These are phyloP conservation scores for Catocala fraxini DNA, from an alignment of 2,888 invertebrate species.

Conservation along the genomic window DNA sequence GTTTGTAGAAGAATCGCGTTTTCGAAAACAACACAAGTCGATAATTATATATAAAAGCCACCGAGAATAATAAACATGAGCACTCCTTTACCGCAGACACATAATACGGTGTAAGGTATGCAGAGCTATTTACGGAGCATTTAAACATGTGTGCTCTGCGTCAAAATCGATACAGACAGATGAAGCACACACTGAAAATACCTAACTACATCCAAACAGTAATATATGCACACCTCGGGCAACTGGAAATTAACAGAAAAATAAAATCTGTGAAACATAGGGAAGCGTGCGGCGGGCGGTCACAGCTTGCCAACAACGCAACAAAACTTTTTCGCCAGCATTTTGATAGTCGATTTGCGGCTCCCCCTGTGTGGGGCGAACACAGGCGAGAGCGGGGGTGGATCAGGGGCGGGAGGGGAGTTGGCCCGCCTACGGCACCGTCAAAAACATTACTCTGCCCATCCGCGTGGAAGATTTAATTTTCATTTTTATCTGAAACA, in stretches of 20 bases:
- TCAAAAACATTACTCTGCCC: slow-evolving; percentile 87
- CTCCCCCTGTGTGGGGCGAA: slow-evolving; percentile 56
- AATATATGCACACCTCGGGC: slow-evolving; percentile 27
- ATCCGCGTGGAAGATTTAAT: slow-evolving; percentile 88
- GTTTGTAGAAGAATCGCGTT: no score
- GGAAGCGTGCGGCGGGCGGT: slow-evolving; percentile 73
- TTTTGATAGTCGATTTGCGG: slow-evolving; percentile 87
- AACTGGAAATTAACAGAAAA: slow-evolving; percentile 57
- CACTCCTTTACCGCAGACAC: no score
- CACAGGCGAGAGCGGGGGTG: slow-evolving; percentile 30
- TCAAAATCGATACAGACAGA: slow-evolving; percentile 55
- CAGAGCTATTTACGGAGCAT: slow-evolving; percentile 5
- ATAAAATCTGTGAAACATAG: slow-evolving; percentile 63
- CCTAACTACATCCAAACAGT: slow-evolving; percentile 10
- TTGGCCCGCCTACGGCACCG: slow-evolving; percentile 76
- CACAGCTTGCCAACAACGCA: slow-evolving; percentile 74
- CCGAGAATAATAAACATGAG: no score
- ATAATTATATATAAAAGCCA: no score
- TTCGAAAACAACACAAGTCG: no score
- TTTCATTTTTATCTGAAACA: slow-evolving; percentile 89
- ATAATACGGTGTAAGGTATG: no score
- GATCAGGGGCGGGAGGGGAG: slow-evolving; percentile 37
- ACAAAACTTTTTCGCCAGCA: slow-evolving; percentile 78
- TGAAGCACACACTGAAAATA: slow-evolving; percentile 30
- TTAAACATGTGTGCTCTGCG: background rate